Evolutionary conservation across 2,113 vertebrate species (phyloP).

Genomic region (Mus pahari): DNA sequence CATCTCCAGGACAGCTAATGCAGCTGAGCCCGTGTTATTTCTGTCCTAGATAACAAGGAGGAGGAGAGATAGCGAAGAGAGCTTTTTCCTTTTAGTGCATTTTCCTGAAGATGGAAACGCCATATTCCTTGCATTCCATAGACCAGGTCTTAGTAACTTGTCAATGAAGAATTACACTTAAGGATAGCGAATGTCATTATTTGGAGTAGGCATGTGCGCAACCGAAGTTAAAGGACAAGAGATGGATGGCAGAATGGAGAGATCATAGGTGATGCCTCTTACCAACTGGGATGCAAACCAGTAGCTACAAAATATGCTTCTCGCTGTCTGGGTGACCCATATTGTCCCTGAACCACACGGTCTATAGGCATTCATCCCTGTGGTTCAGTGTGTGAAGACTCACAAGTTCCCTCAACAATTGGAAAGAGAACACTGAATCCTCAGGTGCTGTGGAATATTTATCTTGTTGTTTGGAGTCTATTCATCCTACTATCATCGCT

Average conservation of each 20-base stretch:
- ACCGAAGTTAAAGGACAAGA: background rate
- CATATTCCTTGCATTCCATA: background rate
- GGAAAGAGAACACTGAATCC: background rate
- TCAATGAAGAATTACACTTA: background rate
- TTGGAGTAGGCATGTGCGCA: background rate
- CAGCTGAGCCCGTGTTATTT: background rate
- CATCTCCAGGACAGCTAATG: background rate
- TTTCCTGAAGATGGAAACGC: background rate
- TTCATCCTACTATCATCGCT: background rate
- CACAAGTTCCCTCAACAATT: background rate
- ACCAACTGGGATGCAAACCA: background rate
- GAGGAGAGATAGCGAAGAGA: background rate
- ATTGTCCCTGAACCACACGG: background rate
- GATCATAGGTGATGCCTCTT: background rate
- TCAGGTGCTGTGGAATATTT: constrained; percentile 28
- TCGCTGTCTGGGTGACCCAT: background rate
- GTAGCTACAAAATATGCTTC: background rate
- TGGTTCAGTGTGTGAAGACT: background rate
- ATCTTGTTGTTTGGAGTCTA: constrained; percentile 14
- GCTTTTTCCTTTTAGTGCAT: background rate
- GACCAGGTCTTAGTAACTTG: background rate
- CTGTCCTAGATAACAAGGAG: background rate
- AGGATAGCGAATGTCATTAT: background rate
- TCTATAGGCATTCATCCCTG: background rate
- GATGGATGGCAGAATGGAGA: background rate